These are phyloP conservation scores for Alloscopus bannaensis DNA, from an alignment of 2,888 invertebrate species.

Conservation along the genomic window DNA sequence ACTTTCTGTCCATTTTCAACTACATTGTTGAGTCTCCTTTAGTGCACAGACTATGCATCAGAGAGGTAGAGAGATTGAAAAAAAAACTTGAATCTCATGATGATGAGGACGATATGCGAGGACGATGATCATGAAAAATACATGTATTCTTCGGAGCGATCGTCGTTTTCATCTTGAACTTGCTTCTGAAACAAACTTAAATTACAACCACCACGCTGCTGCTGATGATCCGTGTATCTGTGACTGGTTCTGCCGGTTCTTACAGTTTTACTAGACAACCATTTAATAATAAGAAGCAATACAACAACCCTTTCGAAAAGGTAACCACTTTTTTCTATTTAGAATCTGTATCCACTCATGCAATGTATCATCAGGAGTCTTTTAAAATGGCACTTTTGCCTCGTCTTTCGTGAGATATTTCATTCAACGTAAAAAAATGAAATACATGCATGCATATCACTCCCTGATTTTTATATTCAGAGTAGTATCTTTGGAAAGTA, in stretches of 20 bases:
- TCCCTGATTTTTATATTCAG: background rate
- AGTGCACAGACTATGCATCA: background rate
- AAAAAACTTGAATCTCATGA: background rate
- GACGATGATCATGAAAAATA: background rate
- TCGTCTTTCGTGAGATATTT: constrained; percentile 31
- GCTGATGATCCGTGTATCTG: constrained; percentile 27
- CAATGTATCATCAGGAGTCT: constrained; percentile 56
- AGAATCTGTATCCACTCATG: constrained; percentile 23
- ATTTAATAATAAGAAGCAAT: too few relatives aligned
- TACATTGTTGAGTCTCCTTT: too few relatives aligned
- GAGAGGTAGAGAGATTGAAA: background rate
- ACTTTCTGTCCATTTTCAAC: background rate
- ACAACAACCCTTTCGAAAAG: background rate
- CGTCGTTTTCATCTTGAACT: background rate
- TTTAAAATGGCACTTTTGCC: constrained; percentile 53
- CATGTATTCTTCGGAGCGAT: background rate
- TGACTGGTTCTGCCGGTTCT: constrained; percentile 57
- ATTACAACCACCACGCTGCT: background rate
- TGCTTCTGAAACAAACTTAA: background rate
- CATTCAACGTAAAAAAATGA: constrained; percentile 25
- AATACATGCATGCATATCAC: too few relatives aligned
- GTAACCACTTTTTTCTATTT: constrained; percentile 5
- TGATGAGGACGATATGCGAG: background rate
- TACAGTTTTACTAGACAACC: too few relatives aligned
- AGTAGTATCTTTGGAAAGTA: background rate